Evolutionary conservation across 2,113 vertebrate species (phyloP), one percentile per base, ranked within the genome.

Genomic region (Campylomormyrus numenius): DNA sequence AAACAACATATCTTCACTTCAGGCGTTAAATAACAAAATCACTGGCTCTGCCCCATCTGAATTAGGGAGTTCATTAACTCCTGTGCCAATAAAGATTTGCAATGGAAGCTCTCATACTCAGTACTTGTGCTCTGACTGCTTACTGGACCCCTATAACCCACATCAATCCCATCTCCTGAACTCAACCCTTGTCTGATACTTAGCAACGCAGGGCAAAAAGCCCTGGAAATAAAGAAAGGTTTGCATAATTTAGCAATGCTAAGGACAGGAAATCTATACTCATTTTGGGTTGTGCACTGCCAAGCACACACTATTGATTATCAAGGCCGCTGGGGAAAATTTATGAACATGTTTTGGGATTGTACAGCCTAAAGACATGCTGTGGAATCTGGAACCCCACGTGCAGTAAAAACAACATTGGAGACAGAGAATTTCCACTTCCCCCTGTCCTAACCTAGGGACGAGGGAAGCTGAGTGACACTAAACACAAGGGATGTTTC

Each of bases 251-350:
- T 95, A 95, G 93, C 93, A 94, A 93, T 91, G 92, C 56, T 93
- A 92, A 93, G 94, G 95, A 94, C 95, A 93, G 93, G 95, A 96
- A 97, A 97, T 97, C 96, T 91, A 97, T 97, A 96, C 93, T 96
- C 95, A 97, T 97, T 97, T 91, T 94, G 93, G 92, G 94, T 87
- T 92, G 94, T 93, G 94, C 91, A 0, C 95, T 95, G 94, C 94
- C 96, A 95, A 94, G 95, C 93, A 91, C 88, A 93, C 94, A 89
- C 11, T 92, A 97, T 95, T 92, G 96, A 96, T 93, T 92, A 92
- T 91, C 19, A 92, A 42, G 90, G 92, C 93, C 89, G 93, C 92
- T 89, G 93, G 90, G 39, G 11, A n/a, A 87, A 89, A 89, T 94
- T 94, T 84, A 93, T 92, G 93, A 94, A 95, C 94, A 39, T 42